Conservation (phyloP, 2,797 vertebrate species). For the Pteropus rufus region DNA sequence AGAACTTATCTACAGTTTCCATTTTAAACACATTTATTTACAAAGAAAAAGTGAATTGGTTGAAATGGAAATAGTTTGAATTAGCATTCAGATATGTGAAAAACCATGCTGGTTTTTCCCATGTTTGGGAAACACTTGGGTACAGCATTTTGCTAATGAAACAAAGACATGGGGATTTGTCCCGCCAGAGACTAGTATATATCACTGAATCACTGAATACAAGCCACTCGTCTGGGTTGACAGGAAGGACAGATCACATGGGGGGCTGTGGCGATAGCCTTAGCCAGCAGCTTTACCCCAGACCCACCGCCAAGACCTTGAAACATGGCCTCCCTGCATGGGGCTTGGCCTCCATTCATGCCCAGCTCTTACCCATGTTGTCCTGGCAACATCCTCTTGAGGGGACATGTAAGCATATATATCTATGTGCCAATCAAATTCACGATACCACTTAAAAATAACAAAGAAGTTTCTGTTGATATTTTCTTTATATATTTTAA, state of each 20-base stretch:
- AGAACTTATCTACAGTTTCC: neutral
- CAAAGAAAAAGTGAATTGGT: neutral
- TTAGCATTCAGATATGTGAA: neutral
- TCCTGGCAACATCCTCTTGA: neutral
- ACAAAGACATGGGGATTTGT: neutral
- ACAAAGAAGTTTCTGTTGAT: neutral
- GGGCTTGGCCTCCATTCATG: neutral
- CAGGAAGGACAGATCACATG: neutral
- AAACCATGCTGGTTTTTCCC: neutral
- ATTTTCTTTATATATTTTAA: conserved; percentile 6
- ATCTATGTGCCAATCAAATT: neutral
- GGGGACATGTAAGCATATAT: neutral
- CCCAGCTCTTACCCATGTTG: neutral
- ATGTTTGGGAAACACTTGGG: neutral
- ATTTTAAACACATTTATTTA: neutral
- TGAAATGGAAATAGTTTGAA: neutral
- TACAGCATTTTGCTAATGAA: neutral
- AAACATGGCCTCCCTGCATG: neutral
- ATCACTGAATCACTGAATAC: neutral
- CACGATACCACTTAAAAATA: neutral
- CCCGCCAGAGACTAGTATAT: neutral
- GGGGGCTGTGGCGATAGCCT: neutral
- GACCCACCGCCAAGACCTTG: neutral
- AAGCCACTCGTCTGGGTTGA: neutral
- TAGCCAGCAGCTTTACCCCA: neutral